phyloP scores from a whole-genome alignment of 2,888 invertebrate genomes.

The Sminthurides aquaticus region DNA sequence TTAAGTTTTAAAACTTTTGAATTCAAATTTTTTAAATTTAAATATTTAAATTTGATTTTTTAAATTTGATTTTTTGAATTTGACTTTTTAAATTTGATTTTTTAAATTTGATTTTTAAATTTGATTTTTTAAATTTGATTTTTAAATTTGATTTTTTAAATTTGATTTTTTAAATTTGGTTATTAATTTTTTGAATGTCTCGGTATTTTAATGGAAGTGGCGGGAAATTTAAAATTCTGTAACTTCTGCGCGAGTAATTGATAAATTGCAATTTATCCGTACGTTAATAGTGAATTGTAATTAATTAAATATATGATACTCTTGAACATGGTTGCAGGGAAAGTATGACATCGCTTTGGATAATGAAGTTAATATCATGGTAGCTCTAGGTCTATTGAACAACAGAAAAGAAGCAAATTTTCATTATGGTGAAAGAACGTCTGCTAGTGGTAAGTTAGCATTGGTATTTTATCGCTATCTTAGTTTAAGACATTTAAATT shows the following conservation, averaged over 20 bases:
- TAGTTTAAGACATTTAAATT: not conserved
- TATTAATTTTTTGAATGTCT: too few species aligned
- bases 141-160: not conserved
- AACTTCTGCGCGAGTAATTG: too few species aligned
- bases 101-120: too few species aligned
- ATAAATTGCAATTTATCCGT: not conserved
- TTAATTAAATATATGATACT: not conserved
- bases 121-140: too few species aligned
- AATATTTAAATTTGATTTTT: too few species aligned
- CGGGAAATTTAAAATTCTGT: too few species aligned
- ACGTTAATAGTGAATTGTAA: constrained; percentile 4
- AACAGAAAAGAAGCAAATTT: constrained; percentile 72
- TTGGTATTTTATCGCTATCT: too few species aligned
- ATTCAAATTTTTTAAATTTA: too few species aligned
- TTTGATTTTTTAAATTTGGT: not conserved
- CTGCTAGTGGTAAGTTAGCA: constrained; percentile 44
- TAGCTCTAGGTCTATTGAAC: constrained; percentile 79
- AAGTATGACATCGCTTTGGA: constrained; percentile 56
- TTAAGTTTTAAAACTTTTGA: constrained; percentile 4
- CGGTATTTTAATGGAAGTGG: too few species aligned
- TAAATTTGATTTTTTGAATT: too few species aligned
- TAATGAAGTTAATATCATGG: constrained; percentile 69
- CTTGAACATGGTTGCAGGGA: constrained; percentile 12
- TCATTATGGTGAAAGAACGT: constrained; percentile 66
- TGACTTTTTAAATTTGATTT: too few species aligned